Conservation (phyloP, 2,888 invertebrate genomes). For the Xestia c-nigrum region DNA sequence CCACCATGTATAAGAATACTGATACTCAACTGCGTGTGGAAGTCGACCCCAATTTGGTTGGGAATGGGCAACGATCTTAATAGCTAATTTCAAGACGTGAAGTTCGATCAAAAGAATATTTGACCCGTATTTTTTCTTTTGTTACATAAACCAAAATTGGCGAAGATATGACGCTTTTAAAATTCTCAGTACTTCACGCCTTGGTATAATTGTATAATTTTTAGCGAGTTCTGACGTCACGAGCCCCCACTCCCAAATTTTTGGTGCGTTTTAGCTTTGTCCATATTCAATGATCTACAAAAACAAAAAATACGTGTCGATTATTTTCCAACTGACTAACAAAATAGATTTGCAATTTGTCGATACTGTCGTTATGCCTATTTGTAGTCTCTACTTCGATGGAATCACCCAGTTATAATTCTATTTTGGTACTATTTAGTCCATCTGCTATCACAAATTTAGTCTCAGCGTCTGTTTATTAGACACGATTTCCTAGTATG, state of each 20-base stretch:
- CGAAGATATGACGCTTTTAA: no score
- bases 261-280: no score
- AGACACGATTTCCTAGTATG: not conserved
- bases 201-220: no score
- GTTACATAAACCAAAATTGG: no score
- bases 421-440: slow-evolving; percentile 28
- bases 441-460: slow-evolving; percentile 1
- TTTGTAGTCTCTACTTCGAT: not conserved
- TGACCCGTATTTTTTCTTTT: no score
- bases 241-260: no score
- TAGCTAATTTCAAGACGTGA: not conserved
- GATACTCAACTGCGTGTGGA: not conserved
- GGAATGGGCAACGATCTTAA: not conserved
- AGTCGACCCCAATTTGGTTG: not conserved
- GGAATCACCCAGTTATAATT: not conserved
- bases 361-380: not conserved
- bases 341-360: no score
- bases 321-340: no score
- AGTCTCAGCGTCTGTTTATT: not conserved
- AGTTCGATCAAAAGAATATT: not conserved
- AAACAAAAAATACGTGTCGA: no score
- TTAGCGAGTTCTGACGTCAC: no score
- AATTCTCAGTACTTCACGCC: no score
- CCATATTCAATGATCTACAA: no score
- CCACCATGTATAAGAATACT: not conserved